Evolutionary conservation across 2,113 vertebrate species (phyloP), one percentile per base, ranked within the genome.

Genomic region (Campylorhamphus procurvoides): DNA sequence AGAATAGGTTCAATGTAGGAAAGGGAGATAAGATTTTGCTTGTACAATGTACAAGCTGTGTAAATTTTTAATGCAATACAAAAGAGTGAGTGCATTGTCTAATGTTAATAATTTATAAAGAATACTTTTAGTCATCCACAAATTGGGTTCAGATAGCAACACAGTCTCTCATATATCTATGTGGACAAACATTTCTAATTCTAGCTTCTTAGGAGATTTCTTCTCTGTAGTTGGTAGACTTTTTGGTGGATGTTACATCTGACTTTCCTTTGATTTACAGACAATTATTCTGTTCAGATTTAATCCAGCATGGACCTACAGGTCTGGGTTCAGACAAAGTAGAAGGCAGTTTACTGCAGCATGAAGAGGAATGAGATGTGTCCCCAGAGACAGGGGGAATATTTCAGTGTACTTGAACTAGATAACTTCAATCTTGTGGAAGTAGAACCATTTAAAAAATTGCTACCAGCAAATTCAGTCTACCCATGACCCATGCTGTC

Each of bases 31-130:
- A 87, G 35, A 53, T 82, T 90, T 94, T 83, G 5, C 71, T 93
- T 83, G 58, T 85, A 53, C 14, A 39, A 9, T 79, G 44, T 78
- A 46, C 25, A 80, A 58, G 31, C 59, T 76, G 8, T 49, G 18
- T 86, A 85, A 94, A 88, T 92, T 83, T 94, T 95, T 97, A 90
- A 94, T 92, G 63, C 14, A 46, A 63, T 71, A 80, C 59, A 80
- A 63, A 82, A 88, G 63, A 77, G 19, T 44, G 72, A 85, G 69
- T 86, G 23, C 31, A 68, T 83, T 86, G 40, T 86, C 46, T 83
- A 31, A 7, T 31, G 42, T 85, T 87, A 94, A 92, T 85, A 80
- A 93, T 90, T 74, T 77, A 90, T 60, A 87, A 78, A 75, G 66
- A 82, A 79, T 63, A 5, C 18, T 58, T 91, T 76, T 22, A 91